Evolutionary conservation across 64 coral and sea anemone species (phyloP).

Genomic region (Porites australiensis): DNA sequence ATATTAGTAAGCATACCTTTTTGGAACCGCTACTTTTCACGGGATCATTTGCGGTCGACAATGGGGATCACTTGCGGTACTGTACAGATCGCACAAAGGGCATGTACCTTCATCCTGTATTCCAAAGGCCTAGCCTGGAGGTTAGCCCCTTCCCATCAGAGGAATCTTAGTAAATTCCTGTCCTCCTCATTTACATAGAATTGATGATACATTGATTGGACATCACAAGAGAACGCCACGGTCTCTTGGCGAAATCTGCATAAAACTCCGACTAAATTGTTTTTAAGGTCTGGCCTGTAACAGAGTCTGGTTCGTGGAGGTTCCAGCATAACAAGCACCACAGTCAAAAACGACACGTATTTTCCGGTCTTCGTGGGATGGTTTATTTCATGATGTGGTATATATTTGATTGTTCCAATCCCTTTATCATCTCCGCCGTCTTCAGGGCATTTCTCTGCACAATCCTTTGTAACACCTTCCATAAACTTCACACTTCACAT

Average conservation of each 20-base stretch:
- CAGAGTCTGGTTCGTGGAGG: conserved; percentile 11
- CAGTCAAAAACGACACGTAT: conserved; percentile 48
- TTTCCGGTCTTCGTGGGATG: conserved; percentile 17
- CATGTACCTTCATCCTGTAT: too few species aligned
- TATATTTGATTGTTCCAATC: not conserved
- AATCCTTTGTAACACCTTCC: too few species aligned
- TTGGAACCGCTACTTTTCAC: too few species aligned
- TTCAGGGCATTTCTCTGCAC: too few species aligned
- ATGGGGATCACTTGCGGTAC: too few species aligned
- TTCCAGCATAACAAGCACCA: not conserved
- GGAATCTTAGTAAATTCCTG: too few species aligned
- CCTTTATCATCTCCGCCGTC: not conserved
- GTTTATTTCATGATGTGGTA: conserved; percentile 33
- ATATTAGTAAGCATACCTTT: too few species aligned
- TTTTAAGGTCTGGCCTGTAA: conserved; percentile 28
- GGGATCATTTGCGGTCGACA: too few species aligned
- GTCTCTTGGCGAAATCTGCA: conserved; percentile 24
- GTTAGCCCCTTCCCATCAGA: too few species aligned
- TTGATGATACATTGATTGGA: conserved; percentile 45
- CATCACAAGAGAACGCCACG: not conserved
- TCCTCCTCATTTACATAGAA: conserved; percentile 21
- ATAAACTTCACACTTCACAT: too few species aligned
- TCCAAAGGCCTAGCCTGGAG: too few species aligned
- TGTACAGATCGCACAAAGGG: too few species aligned
- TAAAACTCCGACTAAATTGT: conserved; percentile 12